Evolutionary conservation across 2,113 vertebrate species (phyloP), one percentile per base, ranked within the genome.

Genomic region (Engystomops pustulosus): DNA sequence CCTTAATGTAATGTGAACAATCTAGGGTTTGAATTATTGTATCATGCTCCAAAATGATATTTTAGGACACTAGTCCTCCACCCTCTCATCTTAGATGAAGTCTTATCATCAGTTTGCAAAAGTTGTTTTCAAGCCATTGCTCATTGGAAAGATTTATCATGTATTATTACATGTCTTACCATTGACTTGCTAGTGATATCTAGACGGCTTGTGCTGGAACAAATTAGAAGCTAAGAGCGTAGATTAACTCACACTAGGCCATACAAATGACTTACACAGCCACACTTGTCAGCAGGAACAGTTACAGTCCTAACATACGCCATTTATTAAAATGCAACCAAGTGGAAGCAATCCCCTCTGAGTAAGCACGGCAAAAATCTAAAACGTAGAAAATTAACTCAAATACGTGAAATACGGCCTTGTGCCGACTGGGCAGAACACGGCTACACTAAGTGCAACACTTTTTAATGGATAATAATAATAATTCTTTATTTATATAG

Each of bases 151-250:
- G 51, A 78, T 78, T 78, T 41, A 60, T 78, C 75, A 78, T 78
- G 15, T 78, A 32, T 78, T 78, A 78, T 78, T 78, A 58, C 75
- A 60, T 41, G 51, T 78, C 51, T n/a, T n/a, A 58, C 34, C 51
- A 60, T 25, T 23, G 51, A 41, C 51, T 44, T 58, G 51, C 75
- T 58, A 25, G 75, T 78, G 32, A 60, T 60, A 60, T 78, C 12
- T n/a, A 78, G 75, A 78, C 75, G 60, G 75, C 75, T 25, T 41
- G 49, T 58, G 75, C 75, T 78, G 75, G 75, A 78, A 41, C 23
- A 41, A 38, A 78, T 78, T 58, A 78, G 15, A n/a, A 78, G 25
- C 41, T 49, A 74, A 30, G 23, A 74, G 41, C 14, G 12, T 25
- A 41, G 51, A 25, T 77, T 77, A 77, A 32, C 74, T 58, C 51